A percentile compares a stretch with the other conserved stretches of the same genome.
Conservation (phyloP, 2,113 vertebrate genomes). For the Anguilla japonica region DNA sequence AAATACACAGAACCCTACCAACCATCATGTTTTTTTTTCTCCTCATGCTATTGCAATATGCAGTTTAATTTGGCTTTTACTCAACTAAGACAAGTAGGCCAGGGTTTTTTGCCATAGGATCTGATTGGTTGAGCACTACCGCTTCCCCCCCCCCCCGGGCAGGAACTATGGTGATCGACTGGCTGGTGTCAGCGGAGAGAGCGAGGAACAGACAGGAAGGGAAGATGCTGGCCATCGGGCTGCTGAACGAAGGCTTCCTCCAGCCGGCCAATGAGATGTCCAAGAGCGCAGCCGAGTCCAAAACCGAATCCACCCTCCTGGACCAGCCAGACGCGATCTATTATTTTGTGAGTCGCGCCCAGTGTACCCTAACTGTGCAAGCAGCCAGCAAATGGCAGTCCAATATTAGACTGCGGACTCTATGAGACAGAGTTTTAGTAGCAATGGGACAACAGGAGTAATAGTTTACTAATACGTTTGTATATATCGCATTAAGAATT, state of each 20-base stretch:
- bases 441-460: not conserved
- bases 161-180: constrained; percentile 87
- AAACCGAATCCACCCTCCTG: constrained; percentile 74
- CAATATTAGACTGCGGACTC: not conserved
- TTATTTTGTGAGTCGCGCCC: constrained; percentile 84
- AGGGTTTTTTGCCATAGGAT: too few relatives aligned
- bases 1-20: too few relatives aligned
- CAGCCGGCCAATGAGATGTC: constrained; percentile 86
- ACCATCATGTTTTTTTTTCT: not conserved
- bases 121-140: too few relatives aligned
- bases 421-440: not conserved
- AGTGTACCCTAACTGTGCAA: not conserved
- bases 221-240: constrained; percentile 81
- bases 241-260: constrained; percentile 88
- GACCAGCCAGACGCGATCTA: constrained; percentile 84
- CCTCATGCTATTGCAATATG: not conserved
- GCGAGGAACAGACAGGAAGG: constrained; percentile 84
- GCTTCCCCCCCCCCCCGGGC: not conserved
- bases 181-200: constrained; percentile 81
- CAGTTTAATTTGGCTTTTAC: not conserved
- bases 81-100: not conserved
- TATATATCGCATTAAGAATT: not conserved
- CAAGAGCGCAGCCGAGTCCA: constrained; percentile 73
- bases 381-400: not conserved
- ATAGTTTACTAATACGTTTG: too few relatives aligned